phyloP scores from a whole-genome alignment of 2,888 invertebrate species.

The Theodoxus fluviatilis region DNA sequence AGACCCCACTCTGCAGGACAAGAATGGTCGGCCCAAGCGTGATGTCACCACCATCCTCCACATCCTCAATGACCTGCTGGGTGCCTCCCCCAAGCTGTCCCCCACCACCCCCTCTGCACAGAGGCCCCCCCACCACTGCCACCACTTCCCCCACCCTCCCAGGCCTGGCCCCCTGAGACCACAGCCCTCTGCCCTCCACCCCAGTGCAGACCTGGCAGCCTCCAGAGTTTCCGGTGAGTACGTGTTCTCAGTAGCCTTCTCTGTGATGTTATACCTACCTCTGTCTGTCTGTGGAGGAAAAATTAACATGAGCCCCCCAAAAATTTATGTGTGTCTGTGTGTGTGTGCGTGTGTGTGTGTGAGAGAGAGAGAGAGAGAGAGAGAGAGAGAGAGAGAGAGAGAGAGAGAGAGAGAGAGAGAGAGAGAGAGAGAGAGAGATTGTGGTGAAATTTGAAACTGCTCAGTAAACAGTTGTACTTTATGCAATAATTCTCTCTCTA shows the following conservation, averaged over 20 bases:
- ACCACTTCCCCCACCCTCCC: background rate
- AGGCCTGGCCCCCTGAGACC: background rate
- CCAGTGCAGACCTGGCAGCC: constrained; percentile 19
- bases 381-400: no score
- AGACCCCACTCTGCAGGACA: constrained; percentile 91
- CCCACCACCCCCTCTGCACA: no score
- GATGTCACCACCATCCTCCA: constrained; percentile 95
- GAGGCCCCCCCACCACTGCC: background rate
- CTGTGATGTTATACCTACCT: background rate
- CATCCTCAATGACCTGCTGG: constrained; percentile 90
- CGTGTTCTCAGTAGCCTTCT: background rate
- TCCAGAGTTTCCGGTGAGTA: background rate
- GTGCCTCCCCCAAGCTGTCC: constrained; percentile 74
- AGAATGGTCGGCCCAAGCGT: constrained; percentile 86
- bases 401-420: no score
- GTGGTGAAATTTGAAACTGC: no score
- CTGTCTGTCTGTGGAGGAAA: constrained; percentile 5
- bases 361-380: no score
- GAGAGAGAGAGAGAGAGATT: no score
- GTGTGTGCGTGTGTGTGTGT: no score
- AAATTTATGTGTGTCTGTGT: no score
- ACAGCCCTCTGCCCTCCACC: constrained; percentile 8
- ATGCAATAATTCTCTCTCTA: no score
- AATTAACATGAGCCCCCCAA: no score
- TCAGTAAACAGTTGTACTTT: no score